Evolutionary conservation across 2,797 vertebrate genomes (phyloP), one percentile per base, ranked within the genome.

Genomic region (Remorina albescens): DNA sequence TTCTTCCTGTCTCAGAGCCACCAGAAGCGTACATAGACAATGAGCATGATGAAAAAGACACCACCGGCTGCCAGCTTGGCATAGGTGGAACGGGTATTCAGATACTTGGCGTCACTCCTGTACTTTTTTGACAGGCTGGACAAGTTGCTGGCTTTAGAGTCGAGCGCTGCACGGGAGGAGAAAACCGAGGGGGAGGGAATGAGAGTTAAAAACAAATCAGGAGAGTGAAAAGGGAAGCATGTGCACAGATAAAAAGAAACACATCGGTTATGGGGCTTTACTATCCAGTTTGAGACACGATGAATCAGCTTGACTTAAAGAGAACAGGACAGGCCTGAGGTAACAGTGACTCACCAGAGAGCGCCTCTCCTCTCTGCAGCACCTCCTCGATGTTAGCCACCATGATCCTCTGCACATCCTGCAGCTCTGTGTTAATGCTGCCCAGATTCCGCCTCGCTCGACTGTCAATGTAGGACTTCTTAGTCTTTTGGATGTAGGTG

Each of bases 311-410:
- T 42, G 25, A 66, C 16, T 25, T 2, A 5, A 15, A 32, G 19
- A 28, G 21, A 13, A 1, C 8, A 2, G 1, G 13, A 5, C 34
- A 49, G 10, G 26, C 19, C 39, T 2, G 6, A 25, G 28, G 49
- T 8, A 13, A 50, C 7, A 3, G 32, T 21, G 39, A 61, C 78
- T 91, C 91, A 99, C 98, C 98, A 78, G 98, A 99, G 62, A 99
- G 95, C 0, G 98, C 96, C 80, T 99, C 98, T 87, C 98, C 98
- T 67, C 98, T 92, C 84, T 98, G 98, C 71, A 99, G 86, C 65
- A 99, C 98, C 87, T 99, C 98, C 83, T 99, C 98, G 0, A 99
- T 99, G 86, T 99, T 99, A 6, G 98, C 98, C 89, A 99, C 98
- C 98, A 99, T 99, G 89, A 99, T 99, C 90, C 97, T 96, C 94